Base-by-base conservation (phyloP, 2,113 vertebrate genomes). In the Dendrocopos noguchii region DNA sequence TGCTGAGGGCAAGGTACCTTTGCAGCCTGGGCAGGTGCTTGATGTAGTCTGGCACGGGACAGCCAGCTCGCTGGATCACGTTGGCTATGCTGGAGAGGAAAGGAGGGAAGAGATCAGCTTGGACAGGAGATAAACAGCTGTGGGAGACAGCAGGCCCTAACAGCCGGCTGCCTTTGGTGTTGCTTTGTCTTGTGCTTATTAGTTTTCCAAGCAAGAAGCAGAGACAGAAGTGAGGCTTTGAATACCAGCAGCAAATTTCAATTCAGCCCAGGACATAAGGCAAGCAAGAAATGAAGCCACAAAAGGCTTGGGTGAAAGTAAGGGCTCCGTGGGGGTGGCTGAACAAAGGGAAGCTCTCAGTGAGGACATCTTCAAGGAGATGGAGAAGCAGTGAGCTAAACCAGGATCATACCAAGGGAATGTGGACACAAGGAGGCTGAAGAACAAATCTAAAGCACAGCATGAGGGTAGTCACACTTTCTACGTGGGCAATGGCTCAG, bases 31-130 rank as follows among this genome's bases (percentile, higher is more conserved):
- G 98, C 65, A 99, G 98, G 66, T 98, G 98, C 61, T 98, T 97
- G 96, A 99, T 99, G 96, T 99, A 99, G 66, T 99, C 99, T 12
- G 99, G 99, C 20, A 99, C 98, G 52, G 99, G 99, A 95, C 99
- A 99, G 50, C 99, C 99, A 6, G 99, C 98, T 94, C 98, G 98
- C 96, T 99, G 99, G 67, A 99, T 99, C 53, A 99, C 98, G 15
- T 95, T 99, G 56, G 99, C 99, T 75, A 99, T 98, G 72, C 99
- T 99, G 90, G 85, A 89, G 80, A 72, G 65, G 93, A 97, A 63
- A 77, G 12, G n/a, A 78, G 59, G 17, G 50, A 57, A 85, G 20
- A 79, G 46, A 52, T 92, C n/a, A 75, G 31, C 52, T 9, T 20
- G 8, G 44, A 59, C n/a, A 77, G 77, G 2, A 64, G 25, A 39